Base-by-base conservation (phyloP, 2,113 vertebrate genomes). In the Protobothrops mucrosquamatus region DNA sequence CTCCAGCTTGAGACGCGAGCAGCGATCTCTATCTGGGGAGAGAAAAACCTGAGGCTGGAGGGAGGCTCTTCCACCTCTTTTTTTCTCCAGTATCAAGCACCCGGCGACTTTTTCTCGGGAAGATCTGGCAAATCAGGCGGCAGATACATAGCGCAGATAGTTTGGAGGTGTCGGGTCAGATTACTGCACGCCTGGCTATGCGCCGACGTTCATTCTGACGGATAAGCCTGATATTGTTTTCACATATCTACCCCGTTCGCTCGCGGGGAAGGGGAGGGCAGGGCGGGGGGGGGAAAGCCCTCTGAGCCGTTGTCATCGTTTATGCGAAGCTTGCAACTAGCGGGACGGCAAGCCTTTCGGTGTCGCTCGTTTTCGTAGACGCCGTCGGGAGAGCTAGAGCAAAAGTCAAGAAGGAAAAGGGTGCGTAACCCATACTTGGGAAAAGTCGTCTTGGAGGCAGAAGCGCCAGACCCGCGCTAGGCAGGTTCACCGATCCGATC, bases 61-160 rank as follows among this genome's bases (percentile, higher is more conserved):
- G 87, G 12, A 55, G 87, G 88, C 29, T 54, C 95, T 91, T 85
- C 93, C 94, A 81, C 94, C 24, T 55, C 95, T 97, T 98, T 46
- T 46, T 98, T 98, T 97, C 97, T 97, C 98, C 98, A 98, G 98
- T 98, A 99, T 99, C 99, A 99, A 97, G 97, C 97, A 98, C 99
- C 99, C 97, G 98, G 97, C 97, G 98, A 98, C 98, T 98, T 97
- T 97, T 98, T 98, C 98, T 97, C 97, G 96, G 97, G 97, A 98
- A 97, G 98, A 98, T 98, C 98, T 98, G 97, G 98, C 99, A 98
- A 99, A 98, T 98, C 99, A 99, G 98, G 99, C 98, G 99, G 98
- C 98, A 98, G 99, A 99, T 99, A 99, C 98, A 99, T 99, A 98
- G 98, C 99, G 98, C 98, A 99, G 98, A 99, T 99, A 99, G 98